These are phyloP conservation scores for Acanthiza pusilla DNA, from an alignment of 2,797 vertebrate species.

Conservation along the genomic window DNA sequence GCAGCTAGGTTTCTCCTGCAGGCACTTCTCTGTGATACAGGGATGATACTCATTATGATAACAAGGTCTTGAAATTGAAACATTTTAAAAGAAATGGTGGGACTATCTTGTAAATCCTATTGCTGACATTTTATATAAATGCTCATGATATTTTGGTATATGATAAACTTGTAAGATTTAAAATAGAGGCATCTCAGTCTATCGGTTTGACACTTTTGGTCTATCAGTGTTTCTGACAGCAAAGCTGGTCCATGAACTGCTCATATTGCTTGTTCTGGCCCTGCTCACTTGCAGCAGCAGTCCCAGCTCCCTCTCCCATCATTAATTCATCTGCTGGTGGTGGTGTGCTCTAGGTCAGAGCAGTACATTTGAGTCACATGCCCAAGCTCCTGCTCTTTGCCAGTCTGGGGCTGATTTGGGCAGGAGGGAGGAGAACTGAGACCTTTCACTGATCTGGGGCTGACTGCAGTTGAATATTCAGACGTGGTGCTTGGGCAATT, in stretches of 20 bases:
- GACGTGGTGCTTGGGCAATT: neutral
- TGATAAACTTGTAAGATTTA: neutral
- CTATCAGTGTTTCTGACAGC: neutral
- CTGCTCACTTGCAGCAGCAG: neutral
- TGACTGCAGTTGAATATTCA: neutral
- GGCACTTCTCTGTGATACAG: neutral
- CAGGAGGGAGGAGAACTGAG: neutral
- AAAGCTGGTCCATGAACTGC: neutral
- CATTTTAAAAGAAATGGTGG: neutral
- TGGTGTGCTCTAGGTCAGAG: neutral
- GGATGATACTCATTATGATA: neutral
- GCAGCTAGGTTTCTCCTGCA: neutral
- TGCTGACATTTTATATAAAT: neutral
- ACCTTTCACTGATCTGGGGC: neutral
- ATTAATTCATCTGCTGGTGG: neutral
- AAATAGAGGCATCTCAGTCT: neutral
- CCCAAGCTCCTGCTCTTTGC: neutral
- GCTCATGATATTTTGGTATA: neutral
- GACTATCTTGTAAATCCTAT: neutral
- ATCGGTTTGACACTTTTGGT: neutral
- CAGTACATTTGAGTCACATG: accelerated
- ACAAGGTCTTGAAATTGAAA: neutral
- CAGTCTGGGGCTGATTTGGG: accelerated
- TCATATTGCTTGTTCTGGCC: neutral
- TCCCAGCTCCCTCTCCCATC: neutral